phyloP scores from a whole-genome alignment of 2,113 vertebrate genomes.

The Catharus minimus region DNA sequence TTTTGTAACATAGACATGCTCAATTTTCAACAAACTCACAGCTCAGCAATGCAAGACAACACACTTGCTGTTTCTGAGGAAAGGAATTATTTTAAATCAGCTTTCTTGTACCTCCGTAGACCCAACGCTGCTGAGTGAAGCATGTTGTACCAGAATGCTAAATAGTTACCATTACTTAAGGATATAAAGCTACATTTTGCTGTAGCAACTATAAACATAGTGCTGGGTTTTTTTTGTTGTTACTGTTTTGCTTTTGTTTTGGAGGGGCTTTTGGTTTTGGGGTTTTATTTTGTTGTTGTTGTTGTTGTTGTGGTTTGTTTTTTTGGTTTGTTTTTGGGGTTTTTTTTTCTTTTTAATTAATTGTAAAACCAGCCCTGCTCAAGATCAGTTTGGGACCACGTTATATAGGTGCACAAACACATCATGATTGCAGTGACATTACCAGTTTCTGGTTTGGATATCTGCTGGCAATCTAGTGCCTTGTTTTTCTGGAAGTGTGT shows the following conservation, averaged over 20 bases:
- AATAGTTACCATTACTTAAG: not conserved
- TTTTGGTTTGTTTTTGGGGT: too few species aligned
- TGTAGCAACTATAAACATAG: not conserved
- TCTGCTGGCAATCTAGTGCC: not conserved
- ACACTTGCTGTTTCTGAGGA: not conserved
- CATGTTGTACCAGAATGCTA: not conserved
- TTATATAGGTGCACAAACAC: not conserved
- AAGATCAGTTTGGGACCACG: not conserved
- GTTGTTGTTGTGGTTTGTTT: too few species aligned
- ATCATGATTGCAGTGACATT: not conserved
- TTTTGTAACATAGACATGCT: not conserved
- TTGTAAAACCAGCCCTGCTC: not conserved
- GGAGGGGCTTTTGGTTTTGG: not conserved
- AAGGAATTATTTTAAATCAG: not conserved
- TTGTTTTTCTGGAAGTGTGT: not conserved
- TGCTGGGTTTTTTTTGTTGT: not conserved
- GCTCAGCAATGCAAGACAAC: conserved; percentile 24
- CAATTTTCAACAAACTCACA: conserved; percentile 2
- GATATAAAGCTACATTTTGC: not conserved
- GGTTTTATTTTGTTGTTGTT: not conserved
- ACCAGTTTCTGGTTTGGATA: not conserved
- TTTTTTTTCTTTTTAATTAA: too few species aligned
- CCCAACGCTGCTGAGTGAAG: not conserved
- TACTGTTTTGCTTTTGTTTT: not conserved
- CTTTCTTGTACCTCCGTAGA: not conserved